Percentiles rank a stretch among this genome's conserved stretches.
phyloP scores from a whole-genome alignment of 92 coral and sea anemone species.

The Blastomussa wellsi region DNA sequence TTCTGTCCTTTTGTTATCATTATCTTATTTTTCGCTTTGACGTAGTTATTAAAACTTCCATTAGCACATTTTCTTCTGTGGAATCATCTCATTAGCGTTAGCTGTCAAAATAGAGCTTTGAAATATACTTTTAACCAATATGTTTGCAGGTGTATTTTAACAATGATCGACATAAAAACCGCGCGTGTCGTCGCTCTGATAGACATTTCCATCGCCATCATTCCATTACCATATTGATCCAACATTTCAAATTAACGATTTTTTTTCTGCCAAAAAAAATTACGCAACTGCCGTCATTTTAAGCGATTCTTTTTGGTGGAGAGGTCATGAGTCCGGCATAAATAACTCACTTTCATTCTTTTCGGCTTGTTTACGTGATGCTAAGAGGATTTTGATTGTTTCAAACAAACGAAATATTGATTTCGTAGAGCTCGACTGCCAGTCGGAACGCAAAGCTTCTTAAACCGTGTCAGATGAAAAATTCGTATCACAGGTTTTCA shows the following conservation, averaged over 20 bases:
- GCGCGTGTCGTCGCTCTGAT: neutral
- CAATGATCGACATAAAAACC: neutral
- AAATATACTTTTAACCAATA: neutral
- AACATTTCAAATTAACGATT: neutral
- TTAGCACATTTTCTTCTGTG: neutral
- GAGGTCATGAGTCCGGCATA: neutral
- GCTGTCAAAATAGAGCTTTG: neutral
- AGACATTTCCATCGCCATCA: neutral
- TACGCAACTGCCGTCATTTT: neutral
- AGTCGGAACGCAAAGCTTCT: neutral
- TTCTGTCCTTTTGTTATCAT: neutral
- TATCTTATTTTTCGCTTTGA: neutral
- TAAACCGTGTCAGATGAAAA: neutral
- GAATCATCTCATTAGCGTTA: neutral
- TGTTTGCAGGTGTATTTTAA: conserved; percentile 5
- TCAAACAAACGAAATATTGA: neutral
- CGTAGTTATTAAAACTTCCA: conserved; percentile 3
- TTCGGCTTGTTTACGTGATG: neutral
- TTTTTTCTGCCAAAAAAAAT: neutral
- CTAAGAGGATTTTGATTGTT: neutral
- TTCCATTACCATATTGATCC: neutral
- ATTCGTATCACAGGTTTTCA: neutral
- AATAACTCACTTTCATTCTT: neutral
- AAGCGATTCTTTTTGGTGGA: neutral
- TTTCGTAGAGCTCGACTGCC: neutral